Evolutionary conservation across 2,113 vertebrate species (phyloP), one percentile per base, ranked within the genome.

Genomic region (Echinops telfairi): DNA sequence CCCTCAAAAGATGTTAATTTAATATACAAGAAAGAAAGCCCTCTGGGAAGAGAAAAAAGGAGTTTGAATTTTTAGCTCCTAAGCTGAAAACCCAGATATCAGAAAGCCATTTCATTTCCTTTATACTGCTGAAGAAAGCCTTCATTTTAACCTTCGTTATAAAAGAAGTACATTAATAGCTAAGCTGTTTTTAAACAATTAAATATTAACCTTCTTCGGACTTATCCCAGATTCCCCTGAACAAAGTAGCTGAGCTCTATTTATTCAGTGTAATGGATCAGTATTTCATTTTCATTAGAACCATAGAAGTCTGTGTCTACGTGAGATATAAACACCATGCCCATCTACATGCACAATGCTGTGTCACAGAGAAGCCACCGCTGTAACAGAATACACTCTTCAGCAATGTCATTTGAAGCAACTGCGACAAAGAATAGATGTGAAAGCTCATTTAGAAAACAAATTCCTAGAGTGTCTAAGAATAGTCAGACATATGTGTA

Each of bases 101-200:
- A 95, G 89, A 86, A 91, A 89, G 6, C 31, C n/a, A 93, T 93
- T 95, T 80, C 91, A 9, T 79, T 95, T 96, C 93, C 78, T 90
- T 97, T 94, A 85, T 25, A 75, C 38, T 96, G 57, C 60, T 93
- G 90, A 97, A 90, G 86, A 92, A 97, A 97, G 75, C 94, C 76
- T 96, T 94, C 66, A 10, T 83, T 92, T 76, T 93, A 96, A 88
- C 82, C 86, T 97, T 97, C 87, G 58, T 95, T 97, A 96, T 95
- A 96, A 85, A 95, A 83, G 62, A 36, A 83, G 64, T 71, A 83
- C 91, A 94, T 96, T 96, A 92, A 96, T 94, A 77, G 43, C 66
- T 94, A 79, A 93, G 92, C 86, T 84, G 94, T 93, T 62, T 95
- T 97, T 80, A 97, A 96, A 94, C 83, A 92, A 92, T 94, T 95